These are phyloP conservation scores for Xenopus petersii DNA, from an alignment of 2,797 vertebrate genomes.

Conservation along the genomic window DNA sequence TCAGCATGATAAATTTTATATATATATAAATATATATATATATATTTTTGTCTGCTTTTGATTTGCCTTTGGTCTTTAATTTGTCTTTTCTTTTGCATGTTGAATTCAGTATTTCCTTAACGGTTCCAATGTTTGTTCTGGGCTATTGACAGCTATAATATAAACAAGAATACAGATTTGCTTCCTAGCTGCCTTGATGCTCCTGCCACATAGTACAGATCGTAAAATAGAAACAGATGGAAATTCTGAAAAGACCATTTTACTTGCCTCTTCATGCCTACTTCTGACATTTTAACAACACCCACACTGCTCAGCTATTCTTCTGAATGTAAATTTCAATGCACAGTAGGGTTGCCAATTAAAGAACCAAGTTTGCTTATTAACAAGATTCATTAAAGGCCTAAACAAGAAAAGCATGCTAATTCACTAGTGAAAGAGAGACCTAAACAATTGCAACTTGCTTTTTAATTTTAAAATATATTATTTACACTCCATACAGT, in stretches of 20 bases:
- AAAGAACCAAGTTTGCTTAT: slow-evolving; percentile 16
- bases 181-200: slow-evolving; percentile 36
- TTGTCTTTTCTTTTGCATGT: not conserved
- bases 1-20: too few relatives aligned
- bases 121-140: slow-evolving; percentile 37
- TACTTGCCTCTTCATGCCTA: slow-evolving; percentile 42
- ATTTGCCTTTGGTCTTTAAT: too few relatives aligned
- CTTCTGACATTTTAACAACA: slow-evolving; percentile 32
- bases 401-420: too few relatives aligned
- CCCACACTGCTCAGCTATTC: slow-evolving; percentile 19
- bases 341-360: slow-evolving; percentile 11
- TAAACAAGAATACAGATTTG: slow-evolving; percentile 45
- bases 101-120: slow-evolving; percentile 6
- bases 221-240: slow-evolving; percentile 52
- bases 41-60: too few relatives aligned
- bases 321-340: slow-evolving; percentile 17
- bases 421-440: too few relatives aligned
- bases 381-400: slow-evolving; percentile 8
- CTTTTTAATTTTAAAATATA: too few relatives aligned
- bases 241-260: slow-evolving; percentile 39
- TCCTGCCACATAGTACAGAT: slow-evolving; percentile 46
- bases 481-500: too few relatives aligned
- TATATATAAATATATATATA: too few relatives aligned
- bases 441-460: too few relatives aligned
- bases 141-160: slow-evolving; percentile 33